Evolutionary conservation across 2,113 vertebrate genomes (phyloP), one percentile per base, ranked within the genome.

Genomic region (Alligator mississippiensis): DNA sequence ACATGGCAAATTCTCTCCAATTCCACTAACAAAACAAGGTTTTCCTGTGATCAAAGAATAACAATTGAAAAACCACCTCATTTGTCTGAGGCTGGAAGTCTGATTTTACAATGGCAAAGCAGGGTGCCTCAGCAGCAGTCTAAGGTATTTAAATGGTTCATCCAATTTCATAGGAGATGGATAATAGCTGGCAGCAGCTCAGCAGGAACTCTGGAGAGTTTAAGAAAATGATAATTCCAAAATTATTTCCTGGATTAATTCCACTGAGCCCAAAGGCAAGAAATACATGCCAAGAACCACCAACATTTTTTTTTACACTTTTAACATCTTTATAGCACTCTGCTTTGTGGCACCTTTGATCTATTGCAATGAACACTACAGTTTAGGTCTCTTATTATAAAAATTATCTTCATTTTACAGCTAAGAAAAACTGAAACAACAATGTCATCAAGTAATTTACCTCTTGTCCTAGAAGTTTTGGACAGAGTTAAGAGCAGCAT

Each of bases 161-260:
- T 78, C 91, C 82, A 63, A 3, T n/a, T 90, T 95, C 93, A 72
- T 38, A 64, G 87, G 91, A 90, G 85, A 93, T 86, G n/a, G 63
- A 68, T 84, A 82, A 62, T 27, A 63, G 74, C 81, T 81, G 91
- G 63, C 91, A 88, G 87, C 28, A 92, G 81, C 77, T 85, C 80
- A 84, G 87, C 17, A 68, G 62, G 58, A 76, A 81, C 64, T 62
- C 75, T 83, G 83, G 57, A 61, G 75, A 83, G 63, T 3, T 80
- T 90, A 94, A 93, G 88, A 84, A 93, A 95, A 91, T 77, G 57
- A 84, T 93, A 55, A 93, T 90, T 94, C 83, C 76, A 76, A 83
- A 95, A 94, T 92, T 16, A 93, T 94, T 95, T 96, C 93, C 89
- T 96, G 94, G 90, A 92, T 58, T 30, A 61, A 80, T 75, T 95